Evolutionary conservation across 2,888 invertebrate species (phyloP), one percentile per base, ranked within the genome.

Genomic region (Entomobrya proxima): DNA sequence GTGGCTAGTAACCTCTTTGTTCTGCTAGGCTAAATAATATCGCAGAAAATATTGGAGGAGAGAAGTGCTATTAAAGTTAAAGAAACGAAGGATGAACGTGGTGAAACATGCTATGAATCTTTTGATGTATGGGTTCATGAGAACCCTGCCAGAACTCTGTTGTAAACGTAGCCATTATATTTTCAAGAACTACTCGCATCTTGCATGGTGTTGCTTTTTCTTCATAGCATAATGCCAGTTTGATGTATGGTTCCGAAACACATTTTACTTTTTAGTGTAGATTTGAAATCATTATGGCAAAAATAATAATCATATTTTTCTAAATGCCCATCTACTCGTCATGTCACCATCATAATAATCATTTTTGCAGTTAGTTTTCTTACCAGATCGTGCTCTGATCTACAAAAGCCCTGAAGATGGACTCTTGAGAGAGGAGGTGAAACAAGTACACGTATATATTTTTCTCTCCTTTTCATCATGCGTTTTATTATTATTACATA

Each of bases 301-400:
- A 86, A 86, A 86, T 86, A 86, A 80, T 86, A 85, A 85, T 85
- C 74, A 85, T 86, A 86, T 76, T 86, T 81, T 81, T 86, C 86
- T 55, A 67, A 76, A 80, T 81, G 86, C 67, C 55, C 86, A 81
- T 86, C 67, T 76, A 86, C 86, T 80, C 81, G 72, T 81, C 86
- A 81, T 86, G 86, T 86, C 86, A 80, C 86, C 81, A 69, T 81
- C 80, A 86, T 86, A 76, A 86, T 86, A 75, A 86, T 86, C 79
- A 74, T 69, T 74, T 55, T 69, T 77, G 55, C 50, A 69, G 47
- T 69, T 80, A 47, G 18, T 80, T 69, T 67, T 44, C 37, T 64
- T 64, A 35, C 37, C 27, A 64, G 64, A 64, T 75, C 85, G 85
- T 85, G 85, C 85, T 85, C 85, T 85, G 85, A 79, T 85, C 85